Evolutionary conservation across 2,797 vertebrate genomes (phyloP), one percentile per base, ranked within the genome.

Genomic region (Lacerta agilis): DNA sequence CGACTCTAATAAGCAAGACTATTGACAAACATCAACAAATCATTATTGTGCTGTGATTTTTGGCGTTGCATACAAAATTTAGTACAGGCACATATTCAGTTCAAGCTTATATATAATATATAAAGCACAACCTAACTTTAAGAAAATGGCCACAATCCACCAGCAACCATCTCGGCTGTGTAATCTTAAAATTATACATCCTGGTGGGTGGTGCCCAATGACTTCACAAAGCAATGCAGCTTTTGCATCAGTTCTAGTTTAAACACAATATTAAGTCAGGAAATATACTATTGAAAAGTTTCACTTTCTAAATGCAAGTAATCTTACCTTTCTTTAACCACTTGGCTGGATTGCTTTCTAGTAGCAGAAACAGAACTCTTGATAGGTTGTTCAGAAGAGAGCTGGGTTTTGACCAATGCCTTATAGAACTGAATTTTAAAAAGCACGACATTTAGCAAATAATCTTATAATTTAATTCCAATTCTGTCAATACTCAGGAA

Each of bases 321-420:
- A 88, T 86, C 80, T 90, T 83, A 90, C 79, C 91, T 82, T 82
- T 90, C 90, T 91, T 84, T 88, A 89, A 90, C 61, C 77, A 85
- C 75, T 85, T 89, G 17, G 67, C 69, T 45, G 76, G 38, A 67
- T 87, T 88, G 8, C 92, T 93, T 93, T 90, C 85, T 93, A 90
- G 86, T 27, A 82, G 80, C 77, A 94, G 91, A 94, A 87, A 78
- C 71, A 87, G 77, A 94, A 93, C 25, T 90, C 85, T 90, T 86
- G 75, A 82, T 82, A 41, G 61, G 64, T 83, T 89, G 76, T 80
- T 9, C 88, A 82, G 87, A 81, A 89, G 85, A 73, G 36, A 80
- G 79, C 49, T 90, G 88, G 88, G 89, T 49, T 78, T 29, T 27
- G 69, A 90, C 55, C 45, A 87, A 29, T 66, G 72, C 77, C 80